Evolutionary conservation across 1,140 invertebrate genomes (phyloP).

Genomic region (Drosophila lini): DNA sequence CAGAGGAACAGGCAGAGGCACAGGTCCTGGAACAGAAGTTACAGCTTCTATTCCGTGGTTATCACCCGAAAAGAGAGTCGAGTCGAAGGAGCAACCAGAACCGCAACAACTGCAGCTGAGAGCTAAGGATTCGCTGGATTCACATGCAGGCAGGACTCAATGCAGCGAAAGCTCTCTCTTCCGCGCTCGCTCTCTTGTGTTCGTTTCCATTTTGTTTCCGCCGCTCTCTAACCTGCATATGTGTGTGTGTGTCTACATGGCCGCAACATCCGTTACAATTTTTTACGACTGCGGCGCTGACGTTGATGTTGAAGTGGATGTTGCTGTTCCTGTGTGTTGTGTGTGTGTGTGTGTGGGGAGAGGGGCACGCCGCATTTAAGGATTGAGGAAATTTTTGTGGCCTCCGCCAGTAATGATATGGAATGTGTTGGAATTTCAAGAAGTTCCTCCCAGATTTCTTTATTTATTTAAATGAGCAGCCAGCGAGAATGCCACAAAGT

Average conservation of each 20-base stretch:
- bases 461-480: constrained; percentile 84
- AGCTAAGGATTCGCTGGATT: constrained; percentile 29
- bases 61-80: constrained; percentile 33
- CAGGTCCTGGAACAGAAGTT: constrained; percentile 23
- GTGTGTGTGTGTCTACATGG: constrained; percentile 53
- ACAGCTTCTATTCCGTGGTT: constrained; percentile 29
- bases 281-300: constrained; percentile 76
- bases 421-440: constrained; percentile 84
- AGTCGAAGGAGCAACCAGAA: constrained; percentile 55
- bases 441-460: constrained; percentile 83
- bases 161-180: constrained; percentile 62
- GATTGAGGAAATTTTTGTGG: constrained; percentile 83
- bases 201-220: constrained; percentile 78
- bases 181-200: constrained; percentile 28
- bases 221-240: constrained; percentile 15
- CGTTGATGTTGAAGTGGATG: constrained; percentile 64
- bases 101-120: constrained; percentile 60
- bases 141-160: constrained; percentile 48
- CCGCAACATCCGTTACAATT: constrained; percentile 81
- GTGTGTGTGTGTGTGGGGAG: constrained; percentile 26
- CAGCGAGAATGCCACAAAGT: constrained; percentile 56
- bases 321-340: constrained; percentile 12
- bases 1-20: background rate
- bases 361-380: constrained; percentile 68
- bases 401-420: constrained; percentile 81